phyloP scores from a whole-genome alignment of 2,797 vertebrate species.

The Rachycentron canadum region DNA sequence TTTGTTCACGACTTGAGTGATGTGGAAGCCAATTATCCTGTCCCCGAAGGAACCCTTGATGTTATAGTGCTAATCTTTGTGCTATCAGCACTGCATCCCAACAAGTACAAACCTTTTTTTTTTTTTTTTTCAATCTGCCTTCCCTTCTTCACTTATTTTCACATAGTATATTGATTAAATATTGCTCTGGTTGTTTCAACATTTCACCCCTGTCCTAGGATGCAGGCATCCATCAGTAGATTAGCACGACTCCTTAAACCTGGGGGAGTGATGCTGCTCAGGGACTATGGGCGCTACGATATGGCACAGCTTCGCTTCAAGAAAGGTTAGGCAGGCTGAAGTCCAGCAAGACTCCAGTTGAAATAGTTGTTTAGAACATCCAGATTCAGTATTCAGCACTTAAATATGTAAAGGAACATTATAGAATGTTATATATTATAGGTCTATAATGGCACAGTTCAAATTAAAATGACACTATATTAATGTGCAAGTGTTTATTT shows the following conservation, averaged over 20 bases:
- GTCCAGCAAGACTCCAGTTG: neutral
- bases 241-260: conserved; percentile 91
- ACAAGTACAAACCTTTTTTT: conserved; percentile 86
- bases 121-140: neutral
- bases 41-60: conserved; percentile 90
- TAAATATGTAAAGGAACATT: neutral
- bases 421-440: neutral
- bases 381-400: neutral
- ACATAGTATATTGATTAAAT: neutral
- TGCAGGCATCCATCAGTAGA: conserved; percentile 88
- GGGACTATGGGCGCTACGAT: conserved; percentile 97
- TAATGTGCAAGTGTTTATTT: neutral
- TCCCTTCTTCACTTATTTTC: neutral
- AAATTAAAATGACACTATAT: neutral
- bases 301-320: conserved; percentile 98
- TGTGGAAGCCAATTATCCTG: conserved; percentile 86
- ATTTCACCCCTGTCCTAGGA: conserved; percentile 73
- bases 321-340: conserved; percentile 87
- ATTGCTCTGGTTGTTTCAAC: conserved; percentile 10
- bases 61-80: conserved; percentile 96
- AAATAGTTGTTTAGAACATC: neutral
- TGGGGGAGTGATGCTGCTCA: conserved; percentile 92
- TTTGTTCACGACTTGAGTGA: conserved; percentile 95
- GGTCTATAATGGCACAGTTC: neutral
- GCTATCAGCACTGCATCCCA: conserved; percentile 93